These are phyloP conservation scores for Chrysemys picta DNA, from an alignment of 2,113 vertebrate genomes.

Conservation along the genomic window DNA sequence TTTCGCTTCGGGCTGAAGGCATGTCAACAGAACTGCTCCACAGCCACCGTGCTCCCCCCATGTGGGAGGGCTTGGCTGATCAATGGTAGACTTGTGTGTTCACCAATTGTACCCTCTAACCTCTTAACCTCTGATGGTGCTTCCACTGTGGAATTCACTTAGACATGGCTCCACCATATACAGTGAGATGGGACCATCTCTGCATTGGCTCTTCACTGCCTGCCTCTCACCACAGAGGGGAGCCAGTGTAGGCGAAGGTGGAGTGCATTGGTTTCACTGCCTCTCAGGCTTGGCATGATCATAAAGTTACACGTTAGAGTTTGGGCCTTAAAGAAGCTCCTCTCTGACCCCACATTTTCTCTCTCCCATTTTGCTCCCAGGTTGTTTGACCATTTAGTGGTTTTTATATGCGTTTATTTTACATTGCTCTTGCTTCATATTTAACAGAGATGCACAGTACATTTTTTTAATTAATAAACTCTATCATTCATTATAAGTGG, in stretches of 20 bases:
- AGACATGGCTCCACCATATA: not conserved
- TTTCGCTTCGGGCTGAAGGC: not conserved
- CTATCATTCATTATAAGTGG: not conserved
- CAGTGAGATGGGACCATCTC: not conserved
- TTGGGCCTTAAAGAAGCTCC: not conserved
- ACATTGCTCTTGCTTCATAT: not conserved
- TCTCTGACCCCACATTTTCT: not conserved
- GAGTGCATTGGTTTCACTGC: not conserved
- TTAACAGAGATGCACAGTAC: conserved; percentile 15
- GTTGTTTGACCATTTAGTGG: not conserved
- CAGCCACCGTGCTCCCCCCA: not conserved
- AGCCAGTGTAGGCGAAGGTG: not conserved
- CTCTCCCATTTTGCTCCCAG: not conserved
- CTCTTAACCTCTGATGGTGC: not conserved
- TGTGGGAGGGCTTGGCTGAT: not conserved
- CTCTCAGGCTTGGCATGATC: not conserved
- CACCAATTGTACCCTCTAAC: not conserved
- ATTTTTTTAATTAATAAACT: conserved; percentile 19
- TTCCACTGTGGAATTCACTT: not conserved
- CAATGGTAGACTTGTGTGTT: not conserved
- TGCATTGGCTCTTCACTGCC: not conserved
- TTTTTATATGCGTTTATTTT: not conserved
- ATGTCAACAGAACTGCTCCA: not conserved
- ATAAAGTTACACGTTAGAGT: not conserved
- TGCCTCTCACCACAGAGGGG: not conserved